Base-by-base conservation (phyloP, 2,888 invertebrate genomes). In the Zhuqinia jingwanae region DNA sequence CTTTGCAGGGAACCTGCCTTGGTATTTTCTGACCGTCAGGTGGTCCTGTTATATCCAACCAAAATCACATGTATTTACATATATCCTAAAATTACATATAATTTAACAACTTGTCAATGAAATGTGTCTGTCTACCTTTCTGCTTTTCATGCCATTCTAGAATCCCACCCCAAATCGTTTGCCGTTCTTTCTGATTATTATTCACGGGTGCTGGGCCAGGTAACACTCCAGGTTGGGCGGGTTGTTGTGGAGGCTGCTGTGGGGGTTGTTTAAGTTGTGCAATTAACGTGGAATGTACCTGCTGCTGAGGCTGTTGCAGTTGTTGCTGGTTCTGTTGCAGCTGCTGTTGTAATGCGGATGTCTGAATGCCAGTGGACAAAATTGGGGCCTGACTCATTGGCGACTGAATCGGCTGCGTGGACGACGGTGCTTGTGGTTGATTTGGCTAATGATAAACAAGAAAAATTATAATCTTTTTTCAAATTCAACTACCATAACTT, bases 131-230 rank as follows among this genome's bases (percentile, higher is more conserved):
- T n/a, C 8, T 77, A 89, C 94, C 94, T 92, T 97, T 97, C 2
- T 95, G 95, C 92, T 98, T 98, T 92, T 98, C 98, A 92, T 97
- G 96, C 97, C 98, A 98, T 93, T 98, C 98, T 47, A 98, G 93
- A 22, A 96, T 94, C 0, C 98, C 98, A 83, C 95, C 95, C 96
- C 96, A 97, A 91, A 95, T 95, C 0, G 94, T 94, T 27, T 94
- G 94, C 36, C 95, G 92, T 88, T 95, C 94, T 45, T 94, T 92
- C 70, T 92, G 85, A n/a, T 53, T 83, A 25, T 87, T 87, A 15
- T 70, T 82, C 0, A 63, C 53, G 13, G 84, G 76, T 56, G 86
- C 53, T 27, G 25, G 75, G 22, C 36, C 36, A 36, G 85, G 85
- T 8, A 36, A 8, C 36, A 36, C 36, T 3, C 36, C 36, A 36